Evolutionary conservation across 2,888 invertebrate genomes (phyloP).

Genomic region (Lysandra bellargus): DNA sequence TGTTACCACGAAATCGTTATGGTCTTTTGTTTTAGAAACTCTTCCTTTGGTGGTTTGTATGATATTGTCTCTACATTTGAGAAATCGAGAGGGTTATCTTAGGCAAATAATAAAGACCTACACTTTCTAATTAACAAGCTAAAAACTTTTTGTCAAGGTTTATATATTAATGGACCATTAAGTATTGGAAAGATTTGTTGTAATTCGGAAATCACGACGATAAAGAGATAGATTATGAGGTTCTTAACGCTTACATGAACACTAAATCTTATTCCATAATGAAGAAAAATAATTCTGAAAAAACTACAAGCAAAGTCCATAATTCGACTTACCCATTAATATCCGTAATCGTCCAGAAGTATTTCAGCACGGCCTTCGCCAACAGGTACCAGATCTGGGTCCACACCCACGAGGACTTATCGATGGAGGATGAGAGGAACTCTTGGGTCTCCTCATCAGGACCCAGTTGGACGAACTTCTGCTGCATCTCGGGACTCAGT

Average conservation of each 20-base stretch:
- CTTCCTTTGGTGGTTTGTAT: slow-evolving; percentile 1
- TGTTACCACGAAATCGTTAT: not conserved
- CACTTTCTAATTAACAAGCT: too few species aligned
- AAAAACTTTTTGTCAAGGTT: too few species aligned
- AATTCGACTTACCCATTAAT: slow-evolving; percentile 90
- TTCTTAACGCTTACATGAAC: too few species aligned
- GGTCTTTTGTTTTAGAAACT: not conserved
- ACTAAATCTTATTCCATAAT: not conserved
- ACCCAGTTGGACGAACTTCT: slow-evolving; percentile 83
- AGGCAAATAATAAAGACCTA: too few species aligned
- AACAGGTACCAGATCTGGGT: slow-evolving; percentile 95
- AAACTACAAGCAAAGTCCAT: not conserved
- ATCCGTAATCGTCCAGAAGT: slow-evolving; percentile 96
- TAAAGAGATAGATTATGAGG: too few species aligned
- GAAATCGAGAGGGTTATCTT: not conserved
- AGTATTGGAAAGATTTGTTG: too few species aligned
- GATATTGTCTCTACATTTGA: not conserved
- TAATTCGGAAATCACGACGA: too few species aligned
- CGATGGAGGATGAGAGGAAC: slow-evolving; percentile 87
- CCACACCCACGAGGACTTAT: slow-evolving; percentile 92
- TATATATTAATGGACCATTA: too few species aligned
- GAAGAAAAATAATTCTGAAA: not conserved
- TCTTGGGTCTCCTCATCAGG: slow-evolving; percentile 87
- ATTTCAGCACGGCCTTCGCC: slow-evolving; percentile 90
- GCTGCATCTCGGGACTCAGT: slow-evolving; percentile 76